Base-by-base conservation (phyloP, 2,888 invertebrate genomes). In the Deilephila porcellus region DNA sequence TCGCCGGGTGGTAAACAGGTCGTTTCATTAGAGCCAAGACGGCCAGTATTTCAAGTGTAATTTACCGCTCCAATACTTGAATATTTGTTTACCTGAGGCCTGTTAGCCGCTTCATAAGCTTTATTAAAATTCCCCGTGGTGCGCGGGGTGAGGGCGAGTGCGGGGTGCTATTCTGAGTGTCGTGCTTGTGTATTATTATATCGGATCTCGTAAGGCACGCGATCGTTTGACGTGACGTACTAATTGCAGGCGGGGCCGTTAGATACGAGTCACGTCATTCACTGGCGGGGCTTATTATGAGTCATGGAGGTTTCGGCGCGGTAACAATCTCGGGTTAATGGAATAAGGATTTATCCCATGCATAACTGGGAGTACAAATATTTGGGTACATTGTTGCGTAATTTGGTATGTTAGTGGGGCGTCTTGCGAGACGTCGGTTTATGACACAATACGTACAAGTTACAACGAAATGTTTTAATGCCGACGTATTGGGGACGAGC, bases 181-280 rank as follows among this genome's bases (percentile, higher is more conserved):
- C 91, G 91, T 92, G 92, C 85, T 78, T 75, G 71, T 67, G 76
- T 80, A 85, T 90, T 90, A 91, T 92, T 93, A 92, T 88, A 89
- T 86, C 83, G 83, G 85, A 84, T 85, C 86, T 86, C 80, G 88
- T 83, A 83, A 86, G 87, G 87, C 91, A 92, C 93, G 91, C 92
- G 86, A 91, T 80, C 84, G 74, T 84, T 85, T 83, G 89, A 88
- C 90, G 86, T 81, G 89, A 88, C 90, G 86, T 81, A 81, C 85
- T 91, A 91, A 90, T 91, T 90, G 88, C 86, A 83, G 83, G 81
- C 81, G 81, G 80, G 82, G 84, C 79, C 80, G 82, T 81, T 81
- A 83, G 85, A 86, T 84, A 86, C 78, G 77, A 82, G 82, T 81
- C 87, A 86, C 86, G 88, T 80, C 84, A 86, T 85, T 80, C 77